These are phyloP conservation scores for Mastomys natalensis DNA, from an alignment of 2,113 vertebrate genomes.

Conservation along the genomic window DNA sequence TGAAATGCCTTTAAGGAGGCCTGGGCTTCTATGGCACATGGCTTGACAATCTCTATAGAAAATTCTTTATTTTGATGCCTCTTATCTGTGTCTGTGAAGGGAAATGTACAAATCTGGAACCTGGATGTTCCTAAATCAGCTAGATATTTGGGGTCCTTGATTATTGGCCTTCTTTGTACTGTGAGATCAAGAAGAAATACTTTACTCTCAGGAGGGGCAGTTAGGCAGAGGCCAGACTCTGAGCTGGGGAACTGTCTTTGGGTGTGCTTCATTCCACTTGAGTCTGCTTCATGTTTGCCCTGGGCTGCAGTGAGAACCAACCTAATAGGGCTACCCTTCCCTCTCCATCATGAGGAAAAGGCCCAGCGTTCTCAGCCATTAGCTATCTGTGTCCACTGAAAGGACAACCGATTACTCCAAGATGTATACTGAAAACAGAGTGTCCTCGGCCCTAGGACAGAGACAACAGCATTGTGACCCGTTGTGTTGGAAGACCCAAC, in stretches of 20 bases:
- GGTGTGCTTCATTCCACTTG: not conserved
- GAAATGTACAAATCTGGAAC: not conserved
- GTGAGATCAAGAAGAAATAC: not conserved
- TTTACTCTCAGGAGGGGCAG: not conserved
- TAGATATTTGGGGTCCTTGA: not conserved
- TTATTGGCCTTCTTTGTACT: not conserved
- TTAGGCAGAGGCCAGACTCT: not conserved
- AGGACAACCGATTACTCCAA: not conserved
- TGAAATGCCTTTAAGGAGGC: not conserved
- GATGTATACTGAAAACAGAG: not conserved
- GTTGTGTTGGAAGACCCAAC: not conserved
- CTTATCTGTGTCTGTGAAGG: not conserved
- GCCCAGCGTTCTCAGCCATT: not conserved
- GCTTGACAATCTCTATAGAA: not conserved
- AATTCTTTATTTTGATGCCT: not conserved
- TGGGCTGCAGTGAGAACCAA: not conserved
- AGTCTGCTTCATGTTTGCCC: not conserved
- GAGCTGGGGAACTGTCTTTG: not conserved
- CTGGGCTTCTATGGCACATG: accelerated
- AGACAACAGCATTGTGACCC: not conserved
- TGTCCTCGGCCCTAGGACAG: not conserved
- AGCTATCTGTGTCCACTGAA: not conserved
- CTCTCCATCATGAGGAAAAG: not conserved
- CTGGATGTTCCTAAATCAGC: not conserved
- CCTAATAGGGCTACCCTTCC: accelerated